Percentiles rank a stretch among this genome's conserved stretches.
These are phyloP conservation scores for Rhagoletis zephyria DNA, from an alignment of 1,140 invertebrate species.

Conservation along the genomic window DNA sequence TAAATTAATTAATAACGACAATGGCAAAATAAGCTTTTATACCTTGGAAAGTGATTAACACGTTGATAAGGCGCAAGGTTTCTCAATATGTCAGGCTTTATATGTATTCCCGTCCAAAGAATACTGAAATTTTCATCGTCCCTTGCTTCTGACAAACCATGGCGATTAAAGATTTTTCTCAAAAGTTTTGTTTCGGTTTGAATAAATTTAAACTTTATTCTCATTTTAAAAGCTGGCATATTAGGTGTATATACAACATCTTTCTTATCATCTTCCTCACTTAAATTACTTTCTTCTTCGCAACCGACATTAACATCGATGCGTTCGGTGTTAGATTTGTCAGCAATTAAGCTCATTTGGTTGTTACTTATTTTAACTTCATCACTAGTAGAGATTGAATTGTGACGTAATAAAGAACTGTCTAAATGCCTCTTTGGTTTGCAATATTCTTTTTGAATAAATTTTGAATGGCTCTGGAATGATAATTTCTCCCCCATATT, in stretches of 20 bases:
- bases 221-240: slow-evolving; percentile 82
- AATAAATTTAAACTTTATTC: slow-evolving; percentile 85
- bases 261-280: slow-evolving; percentile 66
- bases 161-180: slow-evolving; percentile 81
- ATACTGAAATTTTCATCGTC: slow-evolving; percentile 85
- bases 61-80: slow-evolving; percentile 87
- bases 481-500: background rate
- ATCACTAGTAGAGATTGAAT: background rate
- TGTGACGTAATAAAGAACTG: too few species aligned
- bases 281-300: slow-evolving; percentile 61
- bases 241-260: slow-evolving; percentile 71
- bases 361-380: background rate
- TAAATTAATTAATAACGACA: background rate
- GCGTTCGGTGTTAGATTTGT: background rate
- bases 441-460: slow-evolving; percentile 54
- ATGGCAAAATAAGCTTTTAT: slow-evolving; percentile 57
- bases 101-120: slow-evolving; percentile 91
- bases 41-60: slow-evolving; percentile 95
- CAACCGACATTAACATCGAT: slow-evolving; percentile 60
- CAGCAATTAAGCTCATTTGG: background rate
- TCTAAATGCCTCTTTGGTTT: background rate
- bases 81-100: slow-evolving; percentile 89
- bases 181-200: slow-evolving; percentile 87
- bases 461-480: background rate
- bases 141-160: slow-evolving; percentile 81